phyloP scores from a whole-genome alignment of 2,113 vertebrate genomes.

The Hypanus sabinus region DNA sequence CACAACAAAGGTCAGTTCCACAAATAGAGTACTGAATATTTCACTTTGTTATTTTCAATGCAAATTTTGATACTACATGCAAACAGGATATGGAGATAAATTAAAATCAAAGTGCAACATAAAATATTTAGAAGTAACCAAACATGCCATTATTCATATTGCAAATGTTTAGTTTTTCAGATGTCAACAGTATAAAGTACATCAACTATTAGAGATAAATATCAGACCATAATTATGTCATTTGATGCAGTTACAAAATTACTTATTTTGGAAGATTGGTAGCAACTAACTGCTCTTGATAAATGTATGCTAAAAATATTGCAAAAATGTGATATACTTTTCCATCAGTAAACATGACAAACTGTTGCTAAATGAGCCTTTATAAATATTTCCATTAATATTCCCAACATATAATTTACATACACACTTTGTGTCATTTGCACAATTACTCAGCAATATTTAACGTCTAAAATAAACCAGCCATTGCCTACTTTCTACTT shows the following conservation, averaged over 20 bases:
- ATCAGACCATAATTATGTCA: constrained; percentile 10
- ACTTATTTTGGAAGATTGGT: not conserved
- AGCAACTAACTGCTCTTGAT: not conserved
- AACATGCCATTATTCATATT: not conserved
- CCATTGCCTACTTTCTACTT: constrained; percentile 43
- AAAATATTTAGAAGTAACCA: constrained; percentile 22
- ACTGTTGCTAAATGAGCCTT: constrained; percentile 44
- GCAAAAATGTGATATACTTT: not conserved
- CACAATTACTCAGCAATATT: constrained; percentile 47
- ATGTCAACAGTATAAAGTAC: constrained; percentile 9
- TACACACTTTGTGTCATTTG: constrained; percentile 47
- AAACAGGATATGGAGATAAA: not conserved
- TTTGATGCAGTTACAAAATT: constrained; percentile 10
- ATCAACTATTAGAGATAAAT: not conserved
- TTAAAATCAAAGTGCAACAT: not conserved
- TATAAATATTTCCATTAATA: constrained; percentile 56
- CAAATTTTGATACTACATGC: not conserved
- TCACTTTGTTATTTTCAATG: not conserved
- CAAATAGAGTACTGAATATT: constrained; percentile 3
- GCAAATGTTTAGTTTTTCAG: not conserved
- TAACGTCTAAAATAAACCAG: constrained; percentile 42
- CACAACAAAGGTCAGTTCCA: not conserved
- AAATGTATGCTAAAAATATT: not conserved
- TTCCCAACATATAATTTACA: constrained; percentile 53
- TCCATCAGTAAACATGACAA: constrained; percentile 21